These are phyloP conservation scores for Lipophrys pholis DNA, from an alignment of 2,113 vertebrate genomes.

Conservation along the genomic window DNA sequence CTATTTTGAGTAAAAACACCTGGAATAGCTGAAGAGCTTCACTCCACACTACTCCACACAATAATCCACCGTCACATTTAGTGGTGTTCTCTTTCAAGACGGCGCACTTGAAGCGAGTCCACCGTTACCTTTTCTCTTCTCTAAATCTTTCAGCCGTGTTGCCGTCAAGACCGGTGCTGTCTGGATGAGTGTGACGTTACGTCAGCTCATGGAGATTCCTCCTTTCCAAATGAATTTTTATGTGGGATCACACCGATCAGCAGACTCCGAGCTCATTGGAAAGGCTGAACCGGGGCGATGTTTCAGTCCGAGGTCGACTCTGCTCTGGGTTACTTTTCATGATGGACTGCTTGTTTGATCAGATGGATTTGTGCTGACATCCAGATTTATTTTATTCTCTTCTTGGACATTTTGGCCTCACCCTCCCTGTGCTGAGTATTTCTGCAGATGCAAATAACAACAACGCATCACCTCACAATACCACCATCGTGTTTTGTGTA, in stretches of 20 bases:
- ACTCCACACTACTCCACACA: neutral
- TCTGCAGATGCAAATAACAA: too few relatives aligned
- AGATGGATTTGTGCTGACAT: neutral
- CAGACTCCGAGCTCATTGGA: neutral
- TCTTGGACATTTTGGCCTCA: neutral
- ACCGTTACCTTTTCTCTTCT: slow-evolving; percentile 1
- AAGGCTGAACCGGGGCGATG: neutral
- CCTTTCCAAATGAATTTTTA: slow-evolving; percentile 11
- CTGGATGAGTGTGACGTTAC: slow-evolving; percentile 20
- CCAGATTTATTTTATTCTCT: neutral
- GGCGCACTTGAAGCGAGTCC: neutral
- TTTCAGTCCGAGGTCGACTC: slow-evolving; percentile 2
- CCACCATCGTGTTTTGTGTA: neutral
- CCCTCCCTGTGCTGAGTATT: neutral
- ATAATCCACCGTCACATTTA: slow-evolving; percentile 4
- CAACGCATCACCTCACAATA: too few relatives aligned
- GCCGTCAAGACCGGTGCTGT: slow-evolving; percentile 34
- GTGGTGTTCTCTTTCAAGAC: slow-evolving; percentile 4
- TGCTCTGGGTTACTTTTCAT: neutral
- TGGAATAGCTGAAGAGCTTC: slow-evolving; percentile 3
- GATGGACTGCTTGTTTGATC: slow-evolving; percentile 2
- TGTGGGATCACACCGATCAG: slow-evolving; percentile 24
- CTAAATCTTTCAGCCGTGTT: neutral
- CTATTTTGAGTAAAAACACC: slow-evolving; percentile 5
- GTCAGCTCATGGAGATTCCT: slow-evolving; percentile 11